Evolutionary conservation across 2,113 vertebrate genomes (phyloP).

Genomic region (Probosciger aterrimus): DNA sequence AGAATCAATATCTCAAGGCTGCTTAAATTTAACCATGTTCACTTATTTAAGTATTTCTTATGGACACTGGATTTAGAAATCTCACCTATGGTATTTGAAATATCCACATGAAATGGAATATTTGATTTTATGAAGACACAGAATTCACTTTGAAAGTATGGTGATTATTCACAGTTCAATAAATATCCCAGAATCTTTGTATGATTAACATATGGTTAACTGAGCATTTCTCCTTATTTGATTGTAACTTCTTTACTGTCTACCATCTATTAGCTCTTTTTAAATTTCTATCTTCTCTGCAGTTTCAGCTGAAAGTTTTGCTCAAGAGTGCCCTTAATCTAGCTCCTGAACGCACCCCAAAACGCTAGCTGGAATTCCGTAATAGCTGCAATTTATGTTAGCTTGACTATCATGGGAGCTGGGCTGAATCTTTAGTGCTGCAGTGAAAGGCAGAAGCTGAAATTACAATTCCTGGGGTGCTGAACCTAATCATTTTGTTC

Average conservation of each 20-base stretch:
- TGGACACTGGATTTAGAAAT: neutral
- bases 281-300: neutral
- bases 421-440: neutral
- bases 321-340: neutral
- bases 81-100: neutral
- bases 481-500: slow-evolving; percentile 2
- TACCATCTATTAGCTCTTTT: neutral
- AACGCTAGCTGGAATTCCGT: neutral
- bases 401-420: neutral
- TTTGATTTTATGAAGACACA: neutral
- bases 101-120: neutral
- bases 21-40: neutral
- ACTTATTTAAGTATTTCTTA: neutral
- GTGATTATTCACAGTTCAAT: neutral
- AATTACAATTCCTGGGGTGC: slow-evolving; percentile 13
- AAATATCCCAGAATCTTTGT: neutral
- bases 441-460: neutral
- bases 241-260: neutral
- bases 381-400: neutral
- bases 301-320: slow-evolving; percentile 5
- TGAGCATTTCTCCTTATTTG: neutral
- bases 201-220: neutral
- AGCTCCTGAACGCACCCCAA: neutral
- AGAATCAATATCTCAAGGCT: neutral
- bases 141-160: neutral